These are phyloP conservation scores for Augochlora pura DNA, from an alignment of 1,140 invertebrate genomes.

Conservation along the genomic window DNA sequence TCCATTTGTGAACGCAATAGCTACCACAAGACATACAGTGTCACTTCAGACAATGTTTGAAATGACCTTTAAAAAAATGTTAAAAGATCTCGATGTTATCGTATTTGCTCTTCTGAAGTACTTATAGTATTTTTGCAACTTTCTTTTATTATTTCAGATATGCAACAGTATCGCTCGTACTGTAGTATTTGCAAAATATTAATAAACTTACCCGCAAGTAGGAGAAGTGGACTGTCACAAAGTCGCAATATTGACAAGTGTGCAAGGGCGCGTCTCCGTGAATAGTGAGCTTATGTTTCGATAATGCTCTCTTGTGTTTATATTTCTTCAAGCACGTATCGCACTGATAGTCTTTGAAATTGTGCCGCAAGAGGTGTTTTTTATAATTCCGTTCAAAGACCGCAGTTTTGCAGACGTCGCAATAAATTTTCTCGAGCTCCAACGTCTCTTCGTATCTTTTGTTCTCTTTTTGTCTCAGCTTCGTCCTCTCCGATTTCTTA, in stretches of 20 bases:
- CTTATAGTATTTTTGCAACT: too few relatives aligned
- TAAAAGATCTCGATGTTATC: too few relatives aligned
- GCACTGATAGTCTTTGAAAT: neutral
- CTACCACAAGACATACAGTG: too few relatives aligned
- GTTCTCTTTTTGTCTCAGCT: neutral
- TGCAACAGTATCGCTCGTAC: too few relatives aligned
- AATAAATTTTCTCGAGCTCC: neutral
- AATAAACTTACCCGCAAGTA: constrained; percentile 51
- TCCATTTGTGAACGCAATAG: too few relatives aligned
- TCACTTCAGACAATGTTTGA: too few relatives aligned
- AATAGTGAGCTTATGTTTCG: neutral
- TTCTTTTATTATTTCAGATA: too few relatives aligned
- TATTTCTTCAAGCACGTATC: constrained; percentile 11
- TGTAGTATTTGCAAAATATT: neutral
- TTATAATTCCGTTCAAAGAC: constrained; percentile 1
- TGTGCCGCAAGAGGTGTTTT: constrained; percentile 15
- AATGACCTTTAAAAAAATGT: too few relatives aligned
- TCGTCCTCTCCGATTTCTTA: neutral
- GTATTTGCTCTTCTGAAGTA: too few relatives aligned
- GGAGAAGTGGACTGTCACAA: constrained; percentile 16
- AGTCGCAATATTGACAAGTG: constrained; percentile 26
- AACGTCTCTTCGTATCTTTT: neutral
- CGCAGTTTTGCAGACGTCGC: constrained; percentile 7
- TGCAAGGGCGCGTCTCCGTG: constrained; percentile 1
- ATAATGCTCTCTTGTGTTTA: constrained; percentile 13